phyloP scores from a whole-genome alignment of 2,113 vertebrate genomes.

The Glareola pratincola region DNA sequence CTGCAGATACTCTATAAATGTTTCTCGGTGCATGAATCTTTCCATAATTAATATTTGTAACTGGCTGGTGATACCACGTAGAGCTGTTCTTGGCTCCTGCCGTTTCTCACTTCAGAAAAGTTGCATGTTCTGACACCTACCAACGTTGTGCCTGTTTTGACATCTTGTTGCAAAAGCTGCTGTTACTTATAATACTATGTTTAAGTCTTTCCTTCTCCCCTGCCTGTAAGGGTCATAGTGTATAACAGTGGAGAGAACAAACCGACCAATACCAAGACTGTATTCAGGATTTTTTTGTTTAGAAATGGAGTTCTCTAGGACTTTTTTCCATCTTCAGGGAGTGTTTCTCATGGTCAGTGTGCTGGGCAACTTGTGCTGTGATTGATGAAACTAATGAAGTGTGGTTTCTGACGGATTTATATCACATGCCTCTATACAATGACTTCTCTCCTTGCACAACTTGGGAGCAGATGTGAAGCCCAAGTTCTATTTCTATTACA shows the following conservation, averaged over 20 bases:
- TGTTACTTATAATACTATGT: rapidly evolving
- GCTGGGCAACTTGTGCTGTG: neutral
- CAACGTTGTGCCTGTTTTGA: neutral
- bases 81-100: neutral
- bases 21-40: neutral
- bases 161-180: neutral
- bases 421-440: neutral
- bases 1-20: neutral
- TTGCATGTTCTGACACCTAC: neutral
- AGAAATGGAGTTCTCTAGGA: neutral
- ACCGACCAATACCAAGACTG: rapidly evolving
- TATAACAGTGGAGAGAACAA: neutral
- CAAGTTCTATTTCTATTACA: neutral
- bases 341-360: rapidly evolving
- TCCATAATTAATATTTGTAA: neutral
- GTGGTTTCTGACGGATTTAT: neutral
- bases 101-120: neutral
- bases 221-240: neutral
- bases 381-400: rapidly evolving
- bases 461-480: neutral
- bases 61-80: neutral
- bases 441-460: neutral
- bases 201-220: neutral
- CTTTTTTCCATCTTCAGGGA: rapidly evolving
- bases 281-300: neutral